Conservation (phyloP, 2,888 invertebrate species). For the Rhingia rostrata region DNA sequence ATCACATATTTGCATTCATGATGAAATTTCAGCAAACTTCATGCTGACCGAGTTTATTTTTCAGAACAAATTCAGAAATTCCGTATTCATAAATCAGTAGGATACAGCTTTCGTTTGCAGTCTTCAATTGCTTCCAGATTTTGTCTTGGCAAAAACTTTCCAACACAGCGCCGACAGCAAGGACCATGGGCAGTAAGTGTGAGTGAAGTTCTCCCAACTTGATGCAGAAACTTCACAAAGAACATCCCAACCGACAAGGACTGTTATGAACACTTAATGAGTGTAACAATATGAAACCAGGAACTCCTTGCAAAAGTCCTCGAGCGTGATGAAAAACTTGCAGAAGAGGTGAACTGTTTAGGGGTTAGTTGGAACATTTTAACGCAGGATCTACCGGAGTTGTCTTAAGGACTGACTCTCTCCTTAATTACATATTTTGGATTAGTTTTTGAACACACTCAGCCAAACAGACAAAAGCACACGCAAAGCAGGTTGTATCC, state of each 20-base stretch:
- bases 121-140: not conserved
- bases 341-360: slow-evolving; percentile 4
- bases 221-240: not conserved
- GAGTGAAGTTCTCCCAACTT: not conserved
- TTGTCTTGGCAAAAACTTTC: not conserved
- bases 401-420: not conserved
- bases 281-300: not conserved
- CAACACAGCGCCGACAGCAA: not conserved
- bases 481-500: slow-evolving; percentile 1
- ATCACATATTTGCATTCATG: not conserved
- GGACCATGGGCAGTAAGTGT: not conserved
- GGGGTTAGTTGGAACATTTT: not conserved
- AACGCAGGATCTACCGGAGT: not conserved
- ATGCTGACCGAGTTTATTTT: too few relatives aligned
- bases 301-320: not conserved
- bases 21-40: not conserved
- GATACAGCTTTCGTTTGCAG: not conserved
- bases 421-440: slow-evolving; percentile 13
- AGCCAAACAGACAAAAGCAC: slow-evolving; percentile 11
- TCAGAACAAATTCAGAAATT: not conserved
- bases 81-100: not conserved
- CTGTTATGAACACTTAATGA: slow-evolving; percentile 2
- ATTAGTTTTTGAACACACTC: not conserved
- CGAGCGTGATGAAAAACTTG: not conserved
- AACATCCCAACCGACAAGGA: slow-evolving; percentile 1